Evolutionary conservation across 1,140 invertebrate genomes (phyloP).

Genomic region (Lamellibrachia luymesi): DNA sequence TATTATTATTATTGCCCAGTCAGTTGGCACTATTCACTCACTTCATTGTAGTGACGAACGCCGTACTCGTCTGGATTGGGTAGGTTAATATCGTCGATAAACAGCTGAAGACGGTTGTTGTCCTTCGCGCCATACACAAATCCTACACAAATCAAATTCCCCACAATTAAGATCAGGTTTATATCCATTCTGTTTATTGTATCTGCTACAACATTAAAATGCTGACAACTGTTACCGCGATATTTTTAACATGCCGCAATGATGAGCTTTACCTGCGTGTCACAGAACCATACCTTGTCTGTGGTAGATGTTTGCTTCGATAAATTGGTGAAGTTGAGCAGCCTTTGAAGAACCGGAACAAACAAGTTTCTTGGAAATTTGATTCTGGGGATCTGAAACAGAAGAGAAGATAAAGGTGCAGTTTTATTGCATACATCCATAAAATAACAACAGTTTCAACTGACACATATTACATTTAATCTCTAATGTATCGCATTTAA

Average conservation of each 20-base stretch:
- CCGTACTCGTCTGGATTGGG: slow-evolving; percentile 44
- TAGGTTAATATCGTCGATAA: slow-evolving; percentile 56
- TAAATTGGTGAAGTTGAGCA: slow-evolving; percentile 52
- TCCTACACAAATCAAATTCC: slow-evolving; percentile 32
- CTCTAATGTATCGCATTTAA: background rate
- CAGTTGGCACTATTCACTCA: slow-evolving; percentile 22
- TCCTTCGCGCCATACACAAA: slow-evolving; percentile 57
- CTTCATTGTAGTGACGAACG: slow-evolving; percentile 53
- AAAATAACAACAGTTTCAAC: background rate
- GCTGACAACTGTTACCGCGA: background rate
- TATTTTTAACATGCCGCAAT: background rate
- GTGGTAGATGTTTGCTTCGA: slow-evolving; percentile 55
- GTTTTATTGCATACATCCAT: background rate
- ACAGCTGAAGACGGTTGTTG: slow-evolving; percentile 53
- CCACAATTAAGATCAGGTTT: background rate
- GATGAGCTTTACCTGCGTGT: background rate
- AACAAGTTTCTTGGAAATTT: slow-evolving; percentile 49
- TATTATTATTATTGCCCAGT: too few relatives aligned
- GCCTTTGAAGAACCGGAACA: slow-evolving; percentile 54
- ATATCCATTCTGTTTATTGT: background rate
- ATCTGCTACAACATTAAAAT: background rate
- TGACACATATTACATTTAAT: background rate
- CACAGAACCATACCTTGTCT: slow-evolving; percentile 45
- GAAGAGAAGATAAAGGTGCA: background rate
- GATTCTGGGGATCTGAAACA: slow-evolving; percentile 41